Conservation (phyloP, 1,140 invertebrate species). For the Cheumatopsyche charites region DNA sequence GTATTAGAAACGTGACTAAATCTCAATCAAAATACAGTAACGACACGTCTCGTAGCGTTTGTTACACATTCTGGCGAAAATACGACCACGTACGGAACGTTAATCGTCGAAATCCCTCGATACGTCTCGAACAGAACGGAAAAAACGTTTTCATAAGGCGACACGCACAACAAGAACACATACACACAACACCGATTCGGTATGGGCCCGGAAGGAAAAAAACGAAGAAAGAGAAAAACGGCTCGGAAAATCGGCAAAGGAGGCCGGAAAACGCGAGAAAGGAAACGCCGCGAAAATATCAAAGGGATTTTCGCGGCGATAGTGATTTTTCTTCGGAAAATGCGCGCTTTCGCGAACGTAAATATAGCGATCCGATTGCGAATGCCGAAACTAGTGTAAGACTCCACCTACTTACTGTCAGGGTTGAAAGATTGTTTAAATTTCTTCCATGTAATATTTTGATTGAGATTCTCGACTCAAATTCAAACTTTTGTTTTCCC, state of each 20-base stretch:
- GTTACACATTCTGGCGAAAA: too few relatives aligned
- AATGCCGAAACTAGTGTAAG: constrained; percentile 13
- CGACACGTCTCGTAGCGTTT: too few relatives aligned
- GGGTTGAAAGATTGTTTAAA: too few relatives aligned
- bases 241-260: not conserved
- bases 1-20: too few relatives aligned
- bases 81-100: not conserved
- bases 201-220: too few relatives aligned
- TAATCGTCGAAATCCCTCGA: not conserved
- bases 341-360: constrained; percentile 14
- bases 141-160: constrained; percentile 10
- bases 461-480: too few relatives aligned
- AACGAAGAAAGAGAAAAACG: too few relatives aligned
- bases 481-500: too few relatives aligned
- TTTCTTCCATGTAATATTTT: too few relatives aligned
- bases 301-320: constrained; percentile 7
- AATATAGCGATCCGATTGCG: constrained; percentile 26
- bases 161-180: not conserved
- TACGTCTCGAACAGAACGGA: too few relatives aligned
- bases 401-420: too few relatives aligned
- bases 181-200: not conserved
- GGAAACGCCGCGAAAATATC: not conserved
- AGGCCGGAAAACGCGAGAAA: not conserved
- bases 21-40: too few relatives aligned
- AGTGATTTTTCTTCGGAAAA: constrained; percentile 17